Evolutionary conservation across 2,888 invertebrate genomes (phyloP).

Genomic region (Clepsis dumicolana): DNA sequence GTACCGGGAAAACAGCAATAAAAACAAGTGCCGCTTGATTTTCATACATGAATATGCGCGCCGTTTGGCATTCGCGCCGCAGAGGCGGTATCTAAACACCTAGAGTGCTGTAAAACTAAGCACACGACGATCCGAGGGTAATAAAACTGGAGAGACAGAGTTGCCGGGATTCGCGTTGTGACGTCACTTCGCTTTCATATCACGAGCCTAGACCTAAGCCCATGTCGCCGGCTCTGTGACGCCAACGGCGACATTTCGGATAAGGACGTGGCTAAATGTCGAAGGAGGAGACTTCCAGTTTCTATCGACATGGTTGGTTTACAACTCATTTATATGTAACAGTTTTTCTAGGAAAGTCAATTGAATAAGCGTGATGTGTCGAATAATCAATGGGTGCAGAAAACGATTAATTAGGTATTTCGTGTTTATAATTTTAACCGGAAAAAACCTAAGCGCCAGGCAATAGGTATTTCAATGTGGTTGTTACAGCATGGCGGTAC

Average conservation of each 20-base stretch:
- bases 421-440: too few relatives aligned
- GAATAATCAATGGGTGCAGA: too few relatives aligned
- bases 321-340: too few relatives aligned
- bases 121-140: slow-evolving; percentile 76
- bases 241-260: slow-evolving; percentile 47
- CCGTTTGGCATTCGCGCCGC: slow-evolving; percentile 70
- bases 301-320: background rate
- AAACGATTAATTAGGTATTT: too few relatives aligned
- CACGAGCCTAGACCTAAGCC: slow-evolving; percentile 72
- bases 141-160: slow-evolving; percentile 72
- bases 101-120: slow-evolving; percentile 81
- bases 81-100: slow-evolving; percentile 69
- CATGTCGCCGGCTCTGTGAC: slow-evolving; percentile 49
- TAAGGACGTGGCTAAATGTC: slow-evolving; percentile 49
- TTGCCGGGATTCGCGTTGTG: slow-evolving; percentile 60
- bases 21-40: slow-evolving; percentile 64
- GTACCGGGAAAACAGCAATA: slow-evolving; percentile 59
- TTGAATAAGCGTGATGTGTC: too few relatives aligned
- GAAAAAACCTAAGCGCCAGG: too few relatives aligned
- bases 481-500: too few relatives aligned
- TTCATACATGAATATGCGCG: slow-evolving; percentile 75
- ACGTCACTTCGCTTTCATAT: slow-evolving; percentile 81
- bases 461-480: too few relatives aligned
- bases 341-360: too few relatives aligned
- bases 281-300: slow-evolving; percentile 34